Conservation (phyloP, 1,140 invertebrate genomes). For the Coptotermes formosanus region DNA sequence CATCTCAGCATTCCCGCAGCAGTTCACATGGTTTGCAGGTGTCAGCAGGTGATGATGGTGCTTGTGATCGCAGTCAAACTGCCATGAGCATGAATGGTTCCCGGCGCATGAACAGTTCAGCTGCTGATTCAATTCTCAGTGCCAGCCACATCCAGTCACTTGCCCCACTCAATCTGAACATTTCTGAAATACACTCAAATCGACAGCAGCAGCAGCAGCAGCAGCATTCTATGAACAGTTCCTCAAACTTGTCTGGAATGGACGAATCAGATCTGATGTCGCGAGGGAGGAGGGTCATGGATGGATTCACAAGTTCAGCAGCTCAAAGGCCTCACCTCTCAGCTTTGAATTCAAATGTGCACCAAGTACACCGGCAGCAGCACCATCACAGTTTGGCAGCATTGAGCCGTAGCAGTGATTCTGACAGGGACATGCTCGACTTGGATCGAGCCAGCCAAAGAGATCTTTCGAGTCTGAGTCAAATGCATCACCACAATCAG, state of each 20-base stretch:
- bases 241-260: constrained; percentile 21
- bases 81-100: constrained; percentile 24
- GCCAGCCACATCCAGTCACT: constrained; percentile 24
- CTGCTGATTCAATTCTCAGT: background rate
- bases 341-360: background rate
- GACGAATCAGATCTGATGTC: constrained; percentile 25
- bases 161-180: constrained; percentile 30
- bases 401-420: background rate
- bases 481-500: constrained; percentile 27
- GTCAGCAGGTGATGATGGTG: background rate
- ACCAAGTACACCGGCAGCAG: constrained; percentile 21
- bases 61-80: constrained; percentile 18
- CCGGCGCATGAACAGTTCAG: background rate
- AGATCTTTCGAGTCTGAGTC: background rate
- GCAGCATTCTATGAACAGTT: background rate
- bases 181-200: constrained; percentile 27
- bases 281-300: constrained; percentile 2
- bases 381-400: constrained; percentile 2
- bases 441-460: constrained; percentile 22
- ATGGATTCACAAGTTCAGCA: background rate
- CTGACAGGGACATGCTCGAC: constrained; percentile 21
- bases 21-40: background rate
- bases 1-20: background rate
- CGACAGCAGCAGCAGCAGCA: background rate
- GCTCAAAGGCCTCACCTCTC: background rate